Evolutionary conservation across 2,797 vertebrate genomes (phyloP), one percentile per base, ranked within the genome.

Genomic region (Molothrus aeneus): DNA sequence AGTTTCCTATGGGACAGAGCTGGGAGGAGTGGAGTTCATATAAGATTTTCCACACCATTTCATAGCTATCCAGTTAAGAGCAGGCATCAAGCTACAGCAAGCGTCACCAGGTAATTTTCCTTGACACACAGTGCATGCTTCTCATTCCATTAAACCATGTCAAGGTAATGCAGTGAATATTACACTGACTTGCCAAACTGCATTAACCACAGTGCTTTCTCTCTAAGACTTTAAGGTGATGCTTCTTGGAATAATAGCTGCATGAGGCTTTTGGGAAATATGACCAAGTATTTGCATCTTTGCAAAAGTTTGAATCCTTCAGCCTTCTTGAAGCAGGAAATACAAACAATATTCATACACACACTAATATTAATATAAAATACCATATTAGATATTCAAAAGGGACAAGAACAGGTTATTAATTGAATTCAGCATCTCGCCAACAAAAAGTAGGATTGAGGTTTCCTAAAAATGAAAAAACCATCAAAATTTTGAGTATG

Each of bases 61-160:
- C 32, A 0, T 82, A 89, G 78, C 74, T 84, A 61, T 78, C 61
- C 48, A 68, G 75, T 90, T 88, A 95, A 91, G 71, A 95, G 88
- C 19, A 63, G 81, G 54, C 79, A 68, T 88, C 63, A 75, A 71
- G 45, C 71, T 93, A 73, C 40, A 71, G 90, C 72, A 84, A 80
- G 93, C 91, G 82, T 94, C 95, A 91, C 70, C 91, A 92, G 85
- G 85, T 97, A 96, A 97, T 95, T 97, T 94, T 93, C 87, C 75
- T 72, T 87, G 91, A 95, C 88, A 96, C 36, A 21, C 48, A 89
- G 50, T 51, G 68, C 79, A 36, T 85, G 81, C 77, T 95, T 85
- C 90, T 96, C 45, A 40, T 94, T 85, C 94, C 90, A 97, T 96
- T 95, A 95, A 95, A 93, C 81, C 87, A 48, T 22, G 40, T 96